Base-by-base conservation (phyloP, 2,113 vertebrate species). In the Condylura cristata region DNA sequence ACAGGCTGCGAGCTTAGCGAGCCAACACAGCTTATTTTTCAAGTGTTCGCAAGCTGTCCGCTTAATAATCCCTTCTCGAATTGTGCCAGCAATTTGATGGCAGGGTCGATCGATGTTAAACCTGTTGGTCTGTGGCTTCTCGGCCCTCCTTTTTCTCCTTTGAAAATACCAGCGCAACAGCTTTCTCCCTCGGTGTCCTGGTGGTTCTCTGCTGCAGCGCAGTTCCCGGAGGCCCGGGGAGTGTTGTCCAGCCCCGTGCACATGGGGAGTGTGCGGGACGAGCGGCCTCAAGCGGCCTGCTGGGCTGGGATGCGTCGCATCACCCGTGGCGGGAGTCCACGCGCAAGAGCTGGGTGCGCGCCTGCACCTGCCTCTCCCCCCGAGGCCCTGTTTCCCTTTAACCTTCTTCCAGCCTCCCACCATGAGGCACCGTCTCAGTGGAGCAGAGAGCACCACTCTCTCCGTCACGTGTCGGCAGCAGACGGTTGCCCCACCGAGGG, bases 21-120 rank as follows among this genome's bases (percentile, higher is more conserved):
- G 48, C 79, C 61, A 78, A 60, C 9, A 39, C 24, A 32, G 61
- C 82, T 90, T 58, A 46, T 79, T 93, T 88, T 78, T 88, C 81
- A 76, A 93, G 76, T 30, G 81, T 76, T 63, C 18, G 0, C 91
- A 91, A 90, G 81, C 90, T 90, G 88, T 84, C 92, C 5, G 4
- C 81, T 78, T 84, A 85, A 86, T 91, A 65, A 91, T 92, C 81
- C 65, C 72, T 85, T 81, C 93, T 95, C 9, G 0, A 39, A 60
- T 70, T 34, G 88, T 82, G 81, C 95, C 90, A 63, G 81, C 51
- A n/a, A 16, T 53, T 17, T 63, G 32, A 60, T 16, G 80, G 80
- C 72, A 86, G 84, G 44, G 41, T 9, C 26, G 32, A 60, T 60
- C 53, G 34, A 70, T 30, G 30, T 78, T 90, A 81, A 56, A 53